Evolutionary conservation across 2,888 invertebrate species (phyloP), one percentile per base, ranked within the genome.

Genomic region (Trissolcus japonicus): DNA sequence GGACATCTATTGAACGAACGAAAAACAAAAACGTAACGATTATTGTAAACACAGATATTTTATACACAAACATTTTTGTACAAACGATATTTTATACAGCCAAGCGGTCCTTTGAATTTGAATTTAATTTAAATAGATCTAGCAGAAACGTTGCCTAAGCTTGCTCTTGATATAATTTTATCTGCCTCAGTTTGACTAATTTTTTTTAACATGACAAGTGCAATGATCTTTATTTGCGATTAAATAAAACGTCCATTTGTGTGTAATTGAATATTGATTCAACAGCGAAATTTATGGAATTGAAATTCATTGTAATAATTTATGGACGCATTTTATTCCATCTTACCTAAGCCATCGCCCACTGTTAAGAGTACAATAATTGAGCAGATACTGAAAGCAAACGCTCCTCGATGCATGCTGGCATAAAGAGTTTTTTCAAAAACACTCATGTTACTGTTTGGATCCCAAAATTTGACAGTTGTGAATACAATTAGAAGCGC

Each of bases 311-410:
- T 35, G 16, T 13, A 51, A 50, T 66, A 50, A 6, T 65, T 65
- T 4, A 17, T 21, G 46, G 55, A 55, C 43, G 14, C 7, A 11
- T 17, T 46, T 46, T 17, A 7, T 16, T 55, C 19, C 41, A 14
- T 54, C 76, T 80, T 79, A 86, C 86, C 82, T 68, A 86, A 80
- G 29, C 85, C 86, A 67, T 83, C 81, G 46, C 86, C 84, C 40
- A 86, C 71, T 2, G 84, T 83, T 14, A 86, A 53, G 2, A 86
- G 71, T 25, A 84, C 46, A 6, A 82, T 55, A 16, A 81, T 55
- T 2, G 81, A 80, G 55, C 83, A 82, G 13, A 79, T 68, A n/a
- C 83, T 79, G 0, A 82, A 46, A 4, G 84, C 82, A 61, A 84
- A 86, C 7, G 75, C 68, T 16, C 76, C 80, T 25, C 83, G 79